Evolutionary conservation across 2,113 vertebrate genomes (phyloP).

Genomic region (Genyomyrus donnyi): DNA sequence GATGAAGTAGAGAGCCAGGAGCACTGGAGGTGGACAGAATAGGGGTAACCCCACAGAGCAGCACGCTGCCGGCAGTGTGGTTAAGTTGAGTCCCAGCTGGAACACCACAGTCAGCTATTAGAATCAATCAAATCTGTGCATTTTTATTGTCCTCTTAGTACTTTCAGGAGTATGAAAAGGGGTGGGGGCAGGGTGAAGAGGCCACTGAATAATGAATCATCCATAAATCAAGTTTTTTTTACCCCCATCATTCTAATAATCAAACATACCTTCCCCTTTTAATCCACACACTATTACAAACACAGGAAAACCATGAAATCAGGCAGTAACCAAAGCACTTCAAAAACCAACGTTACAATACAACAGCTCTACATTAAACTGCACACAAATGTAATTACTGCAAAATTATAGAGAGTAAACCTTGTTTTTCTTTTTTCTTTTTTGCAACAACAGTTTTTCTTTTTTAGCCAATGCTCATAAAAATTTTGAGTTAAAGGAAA

Average conservation of each 20-base stretch:
- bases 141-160: slow-evolving; percentile 61
- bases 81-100: slow-evolving; percentile 60
- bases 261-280: slow-evolving; percentile 16
- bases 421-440: neutral
- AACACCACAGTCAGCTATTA: slow-evolving; percentile 56
- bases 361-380: neutral
- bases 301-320: neutral
- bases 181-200: slow-evolving; percentile 30
- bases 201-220: slow-evolving; percentile 62
- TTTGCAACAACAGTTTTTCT: neutral
- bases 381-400: neutral
- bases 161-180: slow-evolving; percentile 37
- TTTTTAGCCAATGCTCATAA: neutral
- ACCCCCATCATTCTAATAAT: slow-evolving; percentile 34
- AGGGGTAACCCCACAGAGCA: slow-evolving; percentile 31
- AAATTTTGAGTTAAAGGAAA: neutral
- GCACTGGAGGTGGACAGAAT: neutral
- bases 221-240: slow-evolving; percentile 56
- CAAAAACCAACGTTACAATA: slow-evolving; percentile 11
- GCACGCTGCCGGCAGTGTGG: slow-evolving; percentile 45
- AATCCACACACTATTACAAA: neutral
- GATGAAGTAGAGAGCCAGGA: slow-evolving; percentile 14
- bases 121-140: slow-evolving; percentile 67
- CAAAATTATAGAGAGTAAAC: neutral
- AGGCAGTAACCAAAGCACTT: slow-evolving; percentile 9